A percentile compares a stretch with the other conserved stretches of the same genome.
Evolutionary conservation across 2,888 invertebrate species (phyloP).

Genomic region (Cabera pusaria): DNA sequence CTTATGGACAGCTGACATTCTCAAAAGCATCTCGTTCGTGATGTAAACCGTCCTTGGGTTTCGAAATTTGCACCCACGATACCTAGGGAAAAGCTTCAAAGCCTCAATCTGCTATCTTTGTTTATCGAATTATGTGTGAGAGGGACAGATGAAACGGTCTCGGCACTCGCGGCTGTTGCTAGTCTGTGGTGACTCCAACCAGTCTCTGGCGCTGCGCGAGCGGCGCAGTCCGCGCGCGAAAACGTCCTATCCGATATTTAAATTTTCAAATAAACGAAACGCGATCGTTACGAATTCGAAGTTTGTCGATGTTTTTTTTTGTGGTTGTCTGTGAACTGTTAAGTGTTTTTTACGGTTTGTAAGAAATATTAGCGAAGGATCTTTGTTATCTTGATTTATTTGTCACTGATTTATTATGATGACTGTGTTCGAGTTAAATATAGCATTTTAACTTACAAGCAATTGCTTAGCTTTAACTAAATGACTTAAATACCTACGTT

Average conservation of each 20-base stretch:
- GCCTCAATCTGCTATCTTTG: conserved; percentile 41
- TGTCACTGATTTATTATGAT: conserved; percentile 46
- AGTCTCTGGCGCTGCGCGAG: conserved; percentile 73
- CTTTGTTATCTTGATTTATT: conserved; percentile 33
- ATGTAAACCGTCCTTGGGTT: conserved; percentile 74
- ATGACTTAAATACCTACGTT: too few relatives aligned
- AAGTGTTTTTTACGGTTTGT: conserved; percentile 35
- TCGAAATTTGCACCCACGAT: conserved; percentile 62
- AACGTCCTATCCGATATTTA: conserved; percentile 47
- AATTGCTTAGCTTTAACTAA: too few relatives aligned
- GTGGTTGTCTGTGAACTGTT: conserved; percentile 42
- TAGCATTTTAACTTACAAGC: too few relatives aligned
- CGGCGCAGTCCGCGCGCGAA: conserved; percentile 61
- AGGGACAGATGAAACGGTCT: too few relatives aligned
- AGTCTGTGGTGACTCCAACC: conserved; percentile 58
- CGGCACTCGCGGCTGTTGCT: too few relatives aligned
- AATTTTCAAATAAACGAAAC: conserved; percentile 54
- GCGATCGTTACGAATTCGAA: conserved; percentile 60
- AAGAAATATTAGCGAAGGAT: conserved; percentile 34
- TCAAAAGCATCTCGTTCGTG: conserved; percentile 50
- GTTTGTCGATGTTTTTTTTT: conserved; percentile 61
- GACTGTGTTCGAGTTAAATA: conserved; percentile 42
- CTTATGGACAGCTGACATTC: conserved; percentile 54
- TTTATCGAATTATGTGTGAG: conserved; percentile 48
- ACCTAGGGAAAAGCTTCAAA: conserved; percentile 39